Percentiles rank a stretch among this genome's conserved stretches.
Conservation (phyloP, 2,797 vertebrate genomes). For the Coccyzus lansbergi region DNA sequence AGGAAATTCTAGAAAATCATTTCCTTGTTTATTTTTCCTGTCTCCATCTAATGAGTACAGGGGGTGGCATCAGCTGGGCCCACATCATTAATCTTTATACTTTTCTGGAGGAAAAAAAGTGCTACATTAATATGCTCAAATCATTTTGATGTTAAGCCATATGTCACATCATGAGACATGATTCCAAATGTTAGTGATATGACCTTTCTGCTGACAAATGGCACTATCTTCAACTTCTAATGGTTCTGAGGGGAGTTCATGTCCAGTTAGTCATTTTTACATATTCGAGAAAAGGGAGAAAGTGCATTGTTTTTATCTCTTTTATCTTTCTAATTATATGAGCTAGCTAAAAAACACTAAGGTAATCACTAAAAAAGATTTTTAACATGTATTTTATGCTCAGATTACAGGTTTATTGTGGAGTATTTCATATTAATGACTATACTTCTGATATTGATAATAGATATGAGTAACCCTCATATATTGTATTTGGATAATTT, state of each 20-base stretch:
- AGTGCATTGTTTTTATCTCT: background rate
- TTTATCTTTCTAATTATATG: background rate
- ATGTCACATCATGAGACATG: constrained; percentile 3
- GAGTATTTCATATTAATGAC: background rate
- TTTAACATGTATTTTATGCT: background rate
- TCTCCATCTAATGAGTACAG: background rate
- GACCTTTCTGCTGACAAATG: constrained; percentile 50
- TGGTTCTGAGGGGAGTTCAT: background rate
- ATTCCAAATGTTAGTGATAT: constrained; percentile 42
- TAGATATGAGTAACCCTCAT: background rate
- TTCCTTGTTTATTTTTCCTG: background rate
- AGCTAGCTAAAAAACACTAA: background rate
- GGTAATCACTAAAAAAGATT: background rate
- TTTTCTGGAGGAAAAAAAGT: background rate
- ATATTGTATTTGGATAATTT: background rate
- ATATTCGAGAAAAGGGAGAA: background rate
- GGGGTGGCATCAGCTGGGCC: background rate
- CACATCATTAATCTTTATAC: background rate
- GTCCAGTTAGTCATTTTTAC: background rate
- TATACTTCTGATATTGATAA: background rate
- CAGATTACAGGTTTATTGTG: background rate
- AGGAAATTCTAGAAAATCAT: background rate
- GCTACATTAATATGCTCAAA: background rate
- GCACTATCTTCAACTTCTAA: constrained; percentile 4
- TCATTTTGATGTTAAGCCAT: constrained; percentile 4